Percentiles rank a stretch among this genome's conserved stretches.
phyloP scores from a whole-genome alignment of 2,888 invertebrate species.

The Melinopterus prodromus region DNA sequence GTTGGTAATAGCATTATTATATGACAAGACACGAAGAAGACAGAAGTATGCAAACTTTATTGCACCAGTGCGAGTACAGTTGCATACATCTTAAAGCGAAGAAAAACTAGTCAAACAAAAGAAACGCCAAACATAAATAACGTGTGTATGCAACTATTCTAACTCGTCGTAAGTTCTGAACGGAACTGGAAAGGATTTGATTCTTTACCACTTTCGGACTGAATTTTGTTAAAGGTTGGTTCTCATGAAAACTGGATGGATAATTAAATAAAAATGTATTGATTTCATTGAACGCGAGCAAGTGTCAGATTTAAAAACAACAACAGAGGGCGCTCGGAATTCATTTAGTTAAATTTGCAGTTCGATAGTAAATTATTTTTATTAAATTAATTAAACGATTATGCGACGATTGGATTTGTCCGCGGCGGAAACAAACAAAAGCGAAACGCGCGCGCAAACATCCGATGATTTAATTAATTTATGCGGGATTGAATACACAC shows the following conservation, averaged over 20 bases:
- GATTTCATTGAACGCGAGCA: background rate
- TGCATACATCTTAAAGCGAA: too few relatives aligned
- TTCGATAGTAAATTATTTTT: background rate
- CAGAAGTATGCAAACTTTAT: too few relatives aligned
- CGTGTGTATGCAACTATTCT: too few relatives aligned
- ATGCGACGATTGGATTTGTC: conserved; percentile 17
- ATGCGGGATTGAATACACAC: conserved; percentile 18
- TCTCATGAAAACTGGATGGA: background rate
- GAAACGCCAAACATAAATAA: too few relatives aligned
- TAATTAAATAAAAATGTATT: background rate
- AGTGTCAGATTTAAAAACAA: background rate
- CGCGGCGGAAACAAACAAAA: conserved; percentile 18
- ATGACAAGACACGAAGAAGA: too few relatives aligned
- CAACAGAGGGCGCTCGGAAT: background rate
- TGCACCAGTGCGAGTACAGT: too few relatives aligned
- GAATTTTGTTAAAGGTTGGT: too few relatives aligned
- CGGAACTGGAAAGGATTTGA: too few relatives aligned
- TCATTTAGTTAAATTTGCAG: background rate
- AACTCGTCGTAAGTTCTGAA: too few relatives aligned
- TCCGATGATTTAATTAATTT: conserved; percentile 24
- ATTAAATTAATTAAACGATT: conserved; percentile 4
- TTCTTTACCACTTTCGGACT: too few relatives aligned
- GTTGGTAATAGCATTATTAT: too few relatives aligned
- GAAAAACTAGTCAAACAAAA: too few relatives aligned
- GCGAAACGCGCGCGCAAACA: conserved; percentile 15